Base-by-base conservation (phyloP, 2,113 vertebrate genomes). In the Pluvialis apricaria region DNA sequence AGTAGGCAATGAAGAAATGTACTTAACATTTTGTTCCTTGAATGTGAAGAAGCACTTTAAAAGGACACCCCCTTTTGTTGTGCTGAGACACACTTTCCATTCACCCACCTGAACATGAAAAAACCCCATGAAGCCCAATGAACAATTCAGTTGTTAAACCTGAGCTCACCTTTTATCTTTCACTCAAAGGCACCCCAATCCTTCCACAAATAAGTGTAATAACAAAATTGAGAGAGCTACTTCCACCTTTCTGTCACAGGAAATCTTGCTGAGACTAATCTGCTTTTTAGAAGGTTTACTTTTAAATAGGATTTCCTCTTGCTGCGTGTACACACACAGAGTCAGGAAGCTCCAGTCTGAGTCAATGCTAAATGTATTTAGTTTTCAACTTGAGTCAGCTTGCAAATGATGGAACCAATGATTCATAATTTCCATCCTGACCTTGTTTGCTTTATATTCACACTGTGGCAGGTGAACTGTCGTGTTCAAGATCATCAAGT, bases 361-460 rank as follows among this genome's bases (percentile, higher is more conserved):
- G 93, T 98, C 98, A 97, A 71, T 91, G 94, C 85, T 96, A 97
- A 97, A 92, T 86, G 95, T 77, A 95, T 97, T 97, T 97, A 91
- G 75, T 96, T 98, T 98, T 97, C 84, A 95, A 90, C 93, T 94
- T 94, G 84, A 94, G 88, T 94, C 3, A 21, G 69, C 93, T 92
- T 44, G 88, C 92, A 94, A 87, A 90, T 76, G 93, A 87, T 92
- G 93, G 97, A 97, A 96, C 85, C 91, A 85, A 94, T 98, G 98
- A 98, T 94, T 98, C 98, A 98, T 92, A 92, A 76, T 96, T 96
- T 97, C 97, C 97, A 88, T 77, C 78, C 86, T 97, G 97, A 96
- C 88, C 93, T 94, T 90, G 77, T 92, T 95, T 96, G 72, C 86
- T 96, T 96, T 91, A 45, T 60, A 80, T 71, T 90, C 65, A 60